Base-by-base conservation (phyloP, 2,888 invertebrate species). In the Trachelus iudaicus region DNA sequence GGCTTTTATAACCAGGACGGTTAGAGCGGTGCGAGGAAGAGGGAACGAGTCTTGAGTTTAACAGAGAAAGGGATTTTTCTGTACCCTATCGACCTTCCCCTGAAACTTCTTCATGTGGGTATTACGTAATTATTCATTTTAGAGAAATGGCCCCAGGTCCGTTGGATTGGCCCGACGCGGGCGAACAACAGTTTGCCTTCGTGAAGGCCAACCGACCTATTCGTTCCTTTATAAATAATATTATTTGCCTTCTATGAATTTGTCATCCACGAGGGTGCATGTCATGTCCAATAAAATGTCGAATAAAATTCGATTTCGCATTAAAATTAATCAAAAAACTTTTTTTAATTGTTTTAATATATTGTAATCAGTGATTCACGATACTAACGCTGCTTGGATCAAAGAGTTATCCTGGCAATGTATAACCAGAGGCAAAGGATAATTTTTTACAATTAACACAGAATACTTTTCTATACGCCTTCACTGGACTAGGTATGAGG, bases 71-170 rank as follows among this genome's bases (percentile, higher is more conserved):
- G 33, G 31, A 23, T 11, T 71, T 6, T 30, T 12, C 31, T 31
- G 71, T 33, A 15, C 71, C 71, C 12, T 4, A 23, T 13, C 71
- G 13, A 31, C 79, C 80, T 82, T 79, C 81, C 31, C 82, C 82
- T 84, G 82, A 83, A 84, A 82, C 83, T 83, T 83, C 82, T 84
- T 80, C 84, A 83, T 83, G 81, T 83, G 80, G 83, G 84, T 83
- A 87, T 87, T 86, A 85, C 86, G 87, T 88, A 88, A 89, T 89
- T 88, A 89, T 85, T 87, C 86, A 87, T 89, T 87, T 83, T 86
- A 82, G 85, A 78, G 82, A 86, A 86, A 85, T 85, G 35, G 35
- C 35, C 3, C 84, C 85, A 86, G 84, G 84, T 83, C 86, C 84
- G 83, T 87, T 84, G 82, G 82, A 34, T 56, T 34, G 68, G 73